Evolutionary conservation across 2,113 vertebrate genomes (phyloP).

Genomic region (Thamnophis sirtalis): DNA sequence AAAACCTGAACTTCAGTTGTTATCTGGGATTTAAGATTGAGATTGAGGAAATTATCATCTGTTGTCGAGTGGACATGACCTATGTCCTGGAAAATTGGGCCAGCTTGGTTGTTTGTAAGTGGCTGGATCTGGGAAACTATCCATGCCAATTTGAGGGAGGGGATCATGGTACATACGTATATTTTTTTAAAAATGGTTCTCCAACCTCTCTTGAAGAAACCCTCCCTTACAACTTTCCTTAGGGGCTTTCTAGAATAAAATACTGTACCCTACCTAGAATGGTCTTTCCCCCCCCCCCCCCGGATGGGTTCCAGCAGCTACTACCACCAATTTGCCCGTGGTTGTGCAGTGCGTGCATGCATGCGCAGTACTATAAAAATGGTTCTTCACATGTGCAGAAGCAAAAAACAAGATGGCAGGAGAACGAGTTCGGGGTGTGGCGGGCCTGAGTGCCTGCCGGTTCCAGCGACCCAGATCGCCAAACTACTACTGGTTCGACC

Average conservation of each 20-base stretch:
- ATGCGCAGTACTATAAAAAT: no score
- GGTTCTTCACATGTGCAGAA: no score
- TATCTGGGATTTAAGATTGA: not conserved
- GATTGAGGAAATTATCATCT: not conserved
- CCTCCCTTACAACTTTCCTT: not conserved
- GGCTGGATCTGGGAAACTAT: not conserved
- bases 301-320: no score
- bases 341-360: no score
- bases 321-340: no score
- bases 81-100: not conserved
- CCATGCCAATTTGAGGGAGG: not conserved
- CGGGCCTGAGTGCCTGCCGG: no score
- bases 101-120: not conserved
- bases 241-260: not conserved
- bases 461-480: no score
- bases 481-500: no score
- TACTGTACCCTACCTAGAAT: not conserved
- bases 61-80: not conserved
- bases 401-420: no score
- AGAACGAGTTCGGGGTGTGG: no score
- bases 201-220: not conserved
- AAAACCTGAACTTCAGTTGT: not conserved
- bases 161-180: not conserved
- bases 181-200: not conserved
- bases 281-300: not conserved